Percentiles rank a stretch among this genome's conserved stretches.
These are phyloP conservation scores for Paradoxurus hermaphroditus DNA, from an alignment of 2,113 vertebrate genomes.

Conservation along the genomic window DNA sequence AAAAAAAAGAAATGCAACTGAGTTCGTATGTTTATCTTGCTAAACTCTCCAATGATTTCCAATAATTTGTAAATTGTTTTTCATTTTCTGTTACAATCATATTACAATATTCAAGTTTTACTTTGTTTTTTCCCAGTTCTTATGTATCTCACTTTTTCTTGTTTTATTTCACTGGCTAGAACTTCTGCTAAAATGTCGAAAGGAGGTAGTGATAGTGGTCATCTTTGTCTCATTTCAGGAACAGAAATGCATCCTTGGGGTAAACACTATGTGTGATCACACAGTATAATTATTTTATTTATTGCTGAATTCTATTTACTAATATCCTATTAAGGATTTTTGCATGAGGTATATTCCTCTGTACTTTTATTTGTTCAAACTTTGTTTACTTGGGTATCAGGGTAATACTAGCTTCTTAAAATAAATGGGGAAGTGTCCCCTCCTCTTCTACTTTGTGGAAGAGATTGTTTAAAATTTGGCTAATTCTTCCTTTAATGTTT, in stretches of 20 bases:
- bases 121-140: not conserved
- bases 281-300: not conserved
- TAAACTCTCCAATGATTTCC: not conserved
- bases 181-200: not conserved
- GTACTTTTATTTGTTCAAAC: not conserved
- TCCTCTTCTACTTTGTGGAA: not conserved
- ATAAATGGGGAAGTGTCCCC: not conserved
- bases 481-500: not conserved
- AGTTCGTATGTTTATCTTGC: not conserved
- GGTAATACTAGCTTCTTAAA: not conserved
- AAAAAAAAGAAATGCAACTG: not conserved
- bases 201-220: not conserved
- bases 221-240: not conserved
- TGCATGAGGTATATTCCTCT: not conserved
- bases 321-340: not conserved
- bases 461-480: not conserved
- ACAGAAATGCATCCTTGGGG: not conserved
- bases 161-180: not conserved
- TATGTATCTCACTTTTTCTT: not conserved
- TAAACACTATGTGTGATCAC: not conserved
- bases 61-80: slow-evolving; percentile 4
- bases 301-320: not conserved
- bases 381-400: not conserved
- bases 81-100: not conserved
- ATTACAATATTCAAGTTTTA: slow-evolving; percentile 14